Evolutionary conservation across 2,888 invertebrate species (phyloP).

Genomic region (Plagiodera versicolora): DNA sequence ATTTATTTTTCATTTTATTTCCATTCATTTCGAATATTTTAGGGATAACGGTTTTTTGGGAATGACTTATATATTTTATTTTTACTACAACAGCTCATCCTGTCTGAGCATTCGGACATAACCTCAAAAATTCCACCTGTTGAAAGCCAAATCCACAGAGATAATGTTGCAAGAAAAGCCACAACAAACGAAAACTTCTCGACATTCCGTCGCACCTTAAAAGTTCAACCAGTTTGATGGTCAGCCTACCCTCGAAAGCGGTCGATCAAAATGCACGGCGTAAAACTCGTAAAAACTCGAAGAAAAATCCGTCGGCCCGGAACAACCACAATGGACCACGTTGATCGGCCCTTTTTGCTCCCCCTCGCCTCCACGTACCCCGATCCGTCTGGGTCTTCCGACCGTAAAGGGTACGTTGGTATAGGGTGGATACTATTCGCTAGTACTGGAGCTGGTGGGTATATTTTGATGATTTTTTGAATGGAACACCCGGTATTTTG

Average conservation of each 20-base stretch:
- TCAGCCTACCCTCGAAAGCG: not conserved
- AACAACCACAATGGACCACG: conserved; percentile 10
- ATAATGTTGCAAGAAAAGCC: not conserved
- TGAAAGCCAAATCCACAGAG: not conserved
- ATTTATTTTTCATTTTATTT: no score
- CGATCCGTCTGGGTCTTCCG: conserved; percentile 10
- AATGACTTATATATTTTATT: no score
- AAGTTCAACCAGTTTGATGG: not conserved
- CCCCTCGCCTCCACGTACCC: conserved; percentile 1
- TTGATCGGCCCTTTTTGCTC: conserved; percentile 14
- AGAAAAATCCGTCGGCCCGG: conserved; percentile 12
- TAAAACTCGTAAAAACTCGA: conserved; percentile 9
- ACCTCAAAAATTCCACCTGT: no score
- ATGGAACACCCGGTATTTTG: no score
- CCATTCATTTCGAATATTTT: no score
- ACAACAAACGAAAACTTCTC: not conserved
- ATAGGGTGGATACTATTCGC: not conserved
- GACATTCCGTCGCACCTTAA: not conserved
- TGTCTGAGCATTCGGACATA: no score
- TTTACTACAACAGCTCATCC: no score
- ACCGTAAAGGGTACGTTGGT: conserved; percentile 5
- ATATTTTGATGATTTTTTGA: no score
- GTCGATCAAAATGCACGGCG: not conserved
- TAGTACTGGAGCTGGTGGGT: no score
- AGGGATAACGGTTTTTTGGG: no score